Conservation (phyloP, 2,888 invertebrate genomes). For the Rotaria magnacalcarata region DNA sequence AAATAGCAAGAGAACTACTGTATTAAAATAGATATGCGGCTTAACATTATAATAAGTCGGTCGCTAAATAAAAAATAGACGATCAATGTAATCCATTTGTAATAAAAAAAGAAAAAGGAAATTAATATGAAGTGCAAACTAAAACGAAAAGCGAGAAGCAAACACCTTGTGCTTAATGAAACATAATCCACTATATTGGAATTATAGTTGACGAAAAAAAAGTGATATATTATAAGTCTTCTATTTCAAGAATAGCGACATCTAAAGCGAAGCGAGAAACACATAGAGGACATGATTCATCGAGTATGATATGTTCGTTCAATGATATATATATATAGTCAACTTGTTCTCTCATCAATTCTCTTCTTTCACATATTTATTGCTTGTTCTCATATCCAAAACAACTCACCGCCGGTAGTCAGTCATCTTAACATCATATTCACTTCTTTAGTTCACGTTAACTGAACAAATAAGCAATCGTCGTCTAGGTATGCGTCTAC, state of each 20-base stretch:
- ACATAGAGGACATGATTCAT: not conserved
- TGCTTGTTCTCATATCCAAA: not conserved
- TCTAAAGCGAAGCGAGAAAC: not conserved
- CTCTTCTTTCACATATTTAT: not conserved
- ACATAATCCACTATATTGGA: too few relatives aligned
- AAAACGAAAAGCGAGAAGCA: too few relatives aligned
- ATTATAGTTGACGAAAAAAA: too few relatives aligned
- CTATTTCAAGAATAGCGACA: not conserved
- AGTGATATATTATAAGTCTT: too few relatives aligned
- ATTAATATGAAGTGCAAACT: too few relatives aligned
- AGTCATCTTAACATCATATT: not conserved
- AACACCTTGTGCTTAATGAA: too few relatives aligned
- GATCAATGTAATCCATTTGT: too few relatives aligned
- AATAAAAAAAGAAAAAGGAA: too few relatives aligned
- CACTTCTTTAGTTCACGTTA: conserved; percentile 26
- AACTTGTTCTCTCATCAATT: not conserved
- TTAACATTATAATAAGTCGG: too few relatives aligned
- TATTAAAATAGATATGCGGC: too few relatives aligned
- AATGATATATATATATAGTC: not conserved
- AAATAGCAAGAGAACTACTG: too few relatives aligned
- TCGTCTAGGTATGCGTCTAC: not conserved
- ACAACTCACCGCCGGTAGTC: not conserved
- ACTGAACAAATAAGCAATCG: not conserved
- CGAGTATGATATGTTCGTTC: not conserved
- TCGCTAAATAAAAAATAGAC: too few relatives aligned